phyloP scores from a whole-genome alignment of 2,888 invertebrate genomes.

The Volucella zonaria region DNA sequence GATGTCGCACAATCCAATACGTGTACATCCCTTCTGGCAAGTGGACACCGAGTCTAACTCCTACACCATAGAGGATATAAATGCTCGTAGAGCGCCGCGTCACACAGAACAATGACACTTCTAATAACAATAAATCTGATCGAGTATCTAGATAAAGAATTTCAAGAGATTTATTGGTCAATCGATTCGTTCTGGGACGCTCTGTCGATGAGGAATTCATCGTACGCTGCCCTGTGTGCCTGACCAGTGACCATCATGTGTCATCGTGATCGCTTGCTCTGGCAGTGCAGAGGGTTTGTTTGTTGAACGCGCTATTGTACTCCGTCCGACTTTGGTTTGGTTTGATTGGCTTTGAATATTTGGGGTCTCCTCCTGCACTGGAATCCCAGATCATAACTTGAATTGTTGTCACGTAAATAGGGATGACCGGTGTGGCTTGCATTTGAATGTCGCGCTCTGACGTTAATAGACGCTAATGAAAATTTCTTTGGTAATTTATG shows the following conservation, averaged over 20 bases:
- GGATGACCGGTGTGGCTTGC: constrained; percentile 65
- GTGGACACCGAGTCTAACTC: constrained; percentile 9
- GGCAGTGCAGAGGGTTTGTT: constrained; percentile 2
- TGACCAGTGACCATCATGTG: constrained; percentile 50
- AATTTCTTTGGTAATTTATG: constrained; percentile 67
- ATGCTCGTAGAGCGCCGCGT: constrained; percentile 1
- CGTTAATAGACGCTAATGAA: constrained; percentile 74
- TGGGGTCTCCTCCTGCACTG: background rate
- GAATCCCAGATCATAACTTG: constrained; percentile 50
- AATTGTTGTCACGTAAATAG: constrained; percentile 65
- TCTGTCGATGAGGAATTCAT: constrained; percentile 52
- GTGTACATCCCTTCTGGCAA: background rate
- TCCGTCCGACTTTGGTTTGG: background rate
- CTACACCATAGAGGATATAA: constrained; percentile 10
- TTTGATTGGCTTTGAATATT: background rate
- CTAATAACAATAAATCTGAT: constrained; percentile 67
- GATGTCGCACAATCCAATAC: background rate
- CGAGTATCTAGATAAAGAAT: constrained; percentile 60
- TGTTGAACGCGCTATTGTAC: background rate
- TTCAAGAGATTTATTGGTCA: constrained; percentile 59
- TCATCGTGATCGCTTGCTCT: constrained; percentile 34
- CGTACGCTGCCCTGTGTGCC: constrained; percentile 20
- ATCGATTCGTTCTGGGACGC: constrained; percentile 35
- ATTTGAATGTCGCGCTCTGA: constrained; percentile 71
- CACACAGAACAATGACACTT: constrained; percentile 51